Conservation (phyloP, 2,797 vertebrate species). For the Chelon auratus region DNA sequence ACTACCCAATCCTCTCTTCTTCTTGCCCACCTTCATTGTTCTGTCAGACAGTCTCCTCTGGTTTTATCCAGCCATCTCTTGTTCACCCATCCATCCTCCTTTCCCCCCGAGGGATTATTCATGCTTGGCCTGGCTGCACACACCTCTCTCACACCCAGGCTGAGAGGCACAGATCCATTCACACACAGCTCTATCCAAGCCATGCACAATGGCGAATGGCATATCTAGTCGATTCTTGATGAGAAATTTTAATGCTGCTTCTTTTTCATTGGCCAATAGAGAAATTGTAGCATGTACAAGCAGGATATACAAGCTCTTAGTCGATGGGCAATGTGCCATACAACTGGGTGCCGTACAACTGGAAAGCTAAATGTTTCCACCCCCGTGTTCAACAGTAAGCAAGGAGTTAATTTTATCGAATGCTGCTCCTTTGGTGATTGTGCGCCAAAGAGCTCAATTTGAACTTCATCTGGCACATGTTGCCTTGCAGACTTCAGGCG, state of each 20-base stretch:
- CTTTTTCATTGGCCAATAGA: neutral
- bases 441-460: neutral
- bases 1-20: constrained; percentile 3
- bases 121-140: constrained; percentile 63
- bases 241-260: neutral
- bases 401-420: neutral
- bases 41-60: constrained; percentile 54
- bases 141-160: constrained; percentile 61
- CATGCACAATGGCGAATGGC: constrained; percentile 19
- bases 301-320: no score
- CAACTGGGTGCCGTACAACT: neutral
- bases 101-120: constrained; percentile 60
- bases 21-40: constrained; percentile 30
- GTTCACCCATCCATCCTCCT: constrained; percentile 59
- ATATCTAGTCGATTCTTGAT: neutral
- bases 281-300: no score
- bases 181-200: constrained; percentile 47
- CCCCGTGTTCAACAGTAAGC: neutral
- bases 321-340: no score
- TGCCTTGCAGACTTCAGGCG: neutral
- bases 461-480: neutral
- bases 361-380: neutral
- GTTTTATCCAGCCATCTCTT: constrained; percentile 67
- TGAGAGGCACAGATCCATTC: constrained; percentile 49
- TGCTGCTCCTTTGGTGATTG: neutral